Evolutionary conservation across 2,797 vertebrate species (phyloP), one percentile per base, ranked within the genome.

Genomic region (Chelonia mydas): DNA sequence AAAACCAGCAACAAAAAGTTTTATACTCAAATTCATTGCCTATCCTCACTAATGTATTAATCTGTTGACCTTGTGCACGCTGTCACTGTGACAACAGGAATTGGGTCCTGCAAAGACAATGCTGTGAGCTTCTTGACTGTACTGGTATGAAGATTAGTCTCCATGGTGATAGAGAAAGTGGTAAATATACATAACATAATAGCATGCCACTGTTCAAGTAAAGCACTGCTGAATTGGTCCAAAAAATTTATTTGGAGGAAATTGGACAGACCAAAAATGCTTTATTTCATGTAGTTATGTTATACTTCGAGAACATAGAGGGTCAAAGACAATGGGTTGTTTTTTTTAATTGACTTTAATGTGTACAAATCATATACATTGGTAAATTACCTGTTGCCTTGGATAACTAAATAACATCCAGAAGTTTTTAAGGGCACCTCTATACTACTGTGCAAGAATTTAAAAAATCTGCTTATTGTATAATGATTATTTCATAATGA

Each of bases 71-170:
- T 87, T 54, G n/a, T 93, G 92, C 27, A 50, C 96, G 96, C 96
- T 89, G 97, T 97, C 98, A 96, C 98, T 98, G 97, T 98, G 97
- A 98, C 98, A 98, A 97, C 97, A 95, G 84, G 95, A 97, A 96
- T 97, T 97, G 96, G 90, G 94, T 93, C 96, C 90, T 96, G 93
- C 89, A 90, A 93, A 97, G 97, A 97, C 97, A 97, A 95, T 97
- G 33, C 88, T 45, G 47, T 50, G 88, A 97, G 95, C 95, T 97
- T 96, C 98, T 98, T 97, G 96, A 95, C 96, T 97, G 94, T 88
- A 41, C 90, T 96, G 93, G 97, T 93, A 92, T 96, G 96, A 92
- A 96, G 96, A 97, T 98, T 96, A 97, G 93, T 98, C 94, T 98
- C 98, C 98, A 96, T 98, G 98, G 97, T 97, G 98, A 98, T 92